Base-by-base conservation (phyloP, 2,888 invertebrate genomes). In the Syritta pipiens region DNA sequence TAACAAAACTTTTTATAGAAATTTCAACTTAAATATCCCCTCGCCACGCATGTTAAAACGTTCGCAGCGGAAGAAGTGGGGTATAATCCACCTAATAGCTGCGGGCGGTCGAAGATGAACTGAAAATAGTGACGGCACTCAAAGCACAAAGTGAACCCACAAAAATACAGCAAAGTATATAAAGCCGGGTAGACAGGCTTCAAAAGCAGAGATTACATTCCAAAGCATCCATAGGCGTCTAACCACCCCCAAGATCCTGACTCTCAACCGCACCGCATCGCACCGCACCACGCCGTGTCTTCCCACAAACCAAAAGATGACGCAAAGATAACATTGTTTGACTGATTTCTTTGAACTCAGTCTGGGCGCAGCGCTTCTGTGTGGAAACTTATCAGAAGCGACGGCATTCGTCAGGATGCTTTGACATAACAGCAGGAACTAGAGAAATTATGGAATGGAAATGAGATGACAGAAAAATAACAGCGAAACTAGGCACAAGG, bases 401-500 rank as follows among this genome's bases (percentile, higher is more conserved):
- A 40, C 9, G 57, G 76, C 57, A 69, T 49, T 62, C 65, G 53
- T 77, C 71, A 59, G 48, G 49, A 59, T 37, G 71, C 51, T 69
- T 69, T 69, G 59, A 60, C 59, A 69, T n/a, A 59, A 26, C 76
- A 71, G 62, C 57, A 76, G 57, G 57, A 76, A 63, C 77, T 71
- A 71, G 53, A 71, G 65, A 71, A 77, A 71, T 77, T 77, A 71
- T 42, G 40, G 60, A 40, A 77, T 77, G 71, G 77, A 77, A 77
- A 77, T 77, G 60, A 71, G 71, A 71, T 71, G 65, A 77, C 77
- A 77, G 55, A 77, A 77, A 71, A 77, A 71, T 65, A 77, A 77
- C 77, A 77, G 53, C 59, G 24, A 35, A 77, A 67, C 77, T 71
- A 71, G 65, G 62, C 62, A 63, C 71, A 55, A 55, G 62, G 62